A percentile compares a stretch with the other conserved stretches of the same genome.
Evolutionary conservation across 1,140 invertebrate species (phyloP).

Genomic region (Atta cephalotes): DNA sequence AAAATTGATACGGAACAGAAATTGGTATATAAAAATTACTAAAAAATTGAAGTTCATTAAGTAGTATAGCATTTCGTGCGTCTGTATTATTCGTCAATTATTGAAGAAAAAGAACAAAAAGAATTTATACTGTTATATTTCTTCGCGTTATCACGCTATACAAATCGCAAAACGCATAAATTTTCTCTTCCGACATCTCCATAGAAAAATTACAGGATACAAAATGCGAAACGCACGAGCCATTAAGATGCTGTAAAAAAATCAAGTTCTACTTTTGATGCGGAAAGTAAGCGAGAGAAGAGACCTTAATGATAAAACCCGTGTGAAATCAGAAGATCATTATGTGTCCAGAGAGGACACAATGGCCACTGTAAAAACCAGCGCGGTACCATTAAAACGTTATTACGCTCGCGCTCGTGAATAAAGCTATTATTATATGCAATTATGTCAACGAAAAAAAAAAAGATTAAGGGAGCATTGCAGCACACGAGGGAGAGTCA

Average conservation of each 20-base stretch:
- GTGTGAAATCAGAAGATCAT: slow-evolving; percentile 66
- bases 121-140: background rate
- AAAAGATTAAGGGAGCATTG: slow-evolving; percentile 55
- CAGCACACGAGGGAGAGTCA: slow-evolving; percentile 21
- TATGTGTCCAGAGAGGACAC: slow-evolving; percentile 43
- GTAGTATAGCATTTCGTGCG: too few species aligned
- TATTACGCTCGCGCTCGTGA: slow-evolving; percentile 73
- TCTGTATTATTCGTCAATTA: background rate
- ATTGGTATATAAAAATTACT: too few species aligned
- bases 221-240: background rate
- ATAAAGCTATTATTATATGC: slow-evolving; percentile 73
- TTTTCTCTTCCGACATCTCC: slow-evolving; percentile 13
- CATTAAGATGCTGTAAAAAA: slow-evolving; percentile 38
- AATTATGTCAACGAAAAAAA: slow-evolving; percentile 65
- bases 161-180: background rate
- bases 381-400: slow-evolving; percentile 69
- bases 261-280: slow-evolving; percentile 42
- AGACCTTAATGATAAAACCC: slow-evolving; percentile 64
- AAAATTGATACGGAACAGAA: too few species aligned
- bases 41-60: too few species aligned
- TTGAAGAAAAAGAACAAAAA: background rate
- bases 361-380: slow-evolving; percentile 62
- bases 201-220: slow-evolving; percentile 14
- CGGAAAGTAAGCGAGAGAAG: slow-evolving; percentile 36
- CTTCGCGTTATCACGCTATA: background rate